These are phyloP conservation scores for Cirrhinus mrigala DNA, from an alignment of 2,797 vertebrate genomes.

Conservation along the genomic window DNA sequence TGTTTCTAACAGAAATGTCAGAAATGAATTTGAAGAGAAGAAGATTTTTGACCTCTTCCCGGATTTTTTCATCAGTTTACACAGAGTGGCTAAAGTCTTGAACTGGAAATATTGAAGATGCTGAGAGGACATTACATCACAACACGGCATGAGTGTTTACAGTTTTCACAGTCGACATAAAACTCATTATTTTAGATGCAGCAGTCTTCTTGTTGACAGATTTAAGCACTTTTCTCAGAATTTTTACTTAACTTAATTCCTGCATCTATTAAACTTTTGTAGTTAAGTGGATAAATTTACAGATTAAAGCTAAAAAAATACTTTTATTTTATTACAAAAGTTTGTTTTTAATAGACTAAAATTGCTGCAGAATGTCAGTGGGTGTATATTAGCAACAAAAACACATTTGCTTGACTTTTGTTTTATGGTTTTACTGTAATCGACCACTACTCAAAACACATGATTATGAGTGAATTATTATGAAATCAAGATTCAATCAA, in stretches of 20 bases:
- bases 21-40: background rate
- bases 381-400: background rate
- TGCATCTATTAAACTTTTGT: background rate
- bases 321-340: no score
- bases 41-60: conserved; percentile 23
- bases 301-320: background rate
- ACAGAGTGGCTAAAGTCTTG: conserved; percentile 27
- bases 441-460: background rate
- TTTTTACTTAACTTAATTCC: background rate
- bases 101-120: background rate
- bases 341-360: no score
- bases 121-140: background rate
- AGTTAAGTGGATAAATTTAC: background rate
- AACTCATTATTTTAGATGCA: background rate
- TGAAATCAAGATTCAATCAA: background rate
- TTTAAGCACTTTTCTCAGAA: background rate
- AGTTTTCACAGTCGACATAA: background rate
- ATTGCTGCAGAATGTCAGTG: background rate
- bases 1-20: conserved; percentile 37
- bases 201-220: background rate
- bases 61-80: conserved; percentile 38
- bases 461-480: background rate
- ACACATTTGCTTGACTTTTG: background rate
- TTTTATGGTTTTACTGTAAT: background rate
- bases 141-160: background rate